These are phyloP conservation scores for Pseudococcus viburni DNA, from an alignment of 2,888 invertebrate species.

Conservation along the genomic window DNA sequence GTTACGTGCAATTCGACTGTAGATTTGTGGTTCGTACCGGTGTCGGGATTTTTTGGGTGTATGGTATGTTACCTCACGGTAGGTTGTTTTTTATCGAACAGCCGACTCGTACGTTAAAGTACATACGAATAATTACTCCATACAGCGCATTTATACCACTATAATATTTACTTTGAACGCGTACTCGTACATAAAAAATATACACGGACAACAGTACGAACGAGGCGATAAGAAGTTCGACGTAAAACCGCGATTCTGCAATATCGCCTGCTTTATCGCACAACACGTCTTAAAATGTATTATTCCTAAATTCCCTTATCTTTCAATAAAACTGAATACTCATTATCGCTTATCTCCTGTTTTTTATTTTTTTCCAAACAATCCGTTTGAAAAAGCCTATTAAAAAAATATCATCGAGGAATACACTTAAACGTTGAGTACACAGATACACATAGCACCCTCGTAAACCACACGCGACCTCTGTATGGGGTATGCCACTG, in stretches of 20 bases:
- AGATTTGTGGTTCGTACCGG: background rate
- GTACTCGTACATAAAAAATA: background rate
- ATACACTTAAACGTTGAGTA: background rate
- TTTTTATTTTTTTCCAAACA: background rate
- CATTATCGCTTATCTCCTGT: background rate
- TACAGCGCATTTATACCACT: background rate
- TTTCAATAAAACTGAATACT: background rate
- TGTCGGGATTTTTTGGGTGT: background rate
- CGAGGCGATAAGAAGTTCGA: background rate
- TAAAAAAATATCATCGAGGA: background rate
- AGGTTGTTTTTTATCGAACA: background rate
- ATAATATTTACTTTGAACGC: conserved; percentile 12
- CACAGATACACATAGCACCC: background rate
- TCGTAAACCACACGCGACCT: conserved; percentile 41
- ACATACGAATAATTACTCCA: background rate
- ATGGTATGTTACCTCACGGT: background rate
- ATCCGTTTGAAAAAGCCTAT: conserved; percentile 20
- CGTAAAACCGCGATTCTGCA: conserved; percentile 12
- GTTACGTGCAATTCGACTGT: background rate
- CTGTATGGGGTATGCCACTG: conserved; percentile 32
- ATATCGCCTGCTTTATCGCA: background rate
- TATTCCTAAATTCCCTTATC: conserved; percentile 20
- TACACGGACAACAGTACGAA: background rate
- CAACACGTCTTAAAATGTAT: background rate
- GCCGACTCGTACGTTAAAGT: background rate